These are phyloP conservation scores for Sebastes hubbsi DNA, from an alignment of 2,797 vertebrate genomes.

Conservation along the genomic window DNA sequence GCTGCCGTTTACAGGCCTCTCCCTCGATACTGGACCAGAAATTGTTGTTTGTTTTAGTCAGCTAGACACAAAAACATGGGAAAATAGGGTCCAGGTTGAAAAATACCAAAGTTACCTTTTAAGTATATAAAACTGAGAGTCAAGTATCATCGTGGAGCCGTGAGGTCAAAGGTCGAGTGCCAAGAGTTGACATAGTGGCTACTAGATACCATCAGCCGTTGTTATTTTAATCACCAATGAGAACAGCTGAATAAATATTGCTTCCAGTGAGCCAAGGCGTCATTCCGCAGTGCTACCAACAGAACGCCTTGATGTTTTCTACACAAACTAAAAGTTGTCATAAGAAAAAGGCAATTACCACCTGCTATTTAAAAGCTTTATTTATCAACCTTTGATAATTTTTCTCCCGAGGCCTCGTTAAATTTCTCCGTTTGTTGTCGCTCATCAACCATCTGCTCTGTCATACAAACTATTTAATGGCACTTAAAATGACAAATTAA, in stretches of 20 bases:
- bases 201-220: neutral
- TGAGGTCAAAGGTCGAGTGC: slow-evolving; percentile 21
- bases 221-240: neutral
- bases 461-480: neutral
- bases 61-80: no score
- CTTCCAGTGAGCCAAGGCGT: neutral
- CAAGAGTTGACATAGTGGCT: slow-evolving; percentile 13
- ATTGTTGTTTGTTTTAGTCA: no score
- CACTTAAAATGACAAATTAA: neutral
- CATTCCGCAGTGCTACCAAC: neutral
- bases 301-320: neutral
- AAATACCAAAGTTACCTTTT: neutral
- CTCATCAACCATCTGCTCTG: slow-evolving; percentile 2
- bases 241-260: slow-evolving; percentile 3
- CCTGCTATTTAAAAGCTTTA: slow-evolving; percentile 5
- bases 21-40: no score
- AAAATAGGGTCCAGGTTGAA: no score
- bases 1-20: no score
- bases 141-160: neutral
- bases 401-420: neutral
- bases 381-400: neutral
- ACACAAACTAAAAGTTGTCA: neutral
- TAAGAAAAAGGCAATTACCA: neutral
- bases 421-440: neutral
- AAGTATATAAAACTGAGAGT: neutral